These are phyloP conservation scores for Taurulus bubalis DNA, from an alignment of 2,113 vertebrate genomes.

Conservation along the genomic window DNA sequence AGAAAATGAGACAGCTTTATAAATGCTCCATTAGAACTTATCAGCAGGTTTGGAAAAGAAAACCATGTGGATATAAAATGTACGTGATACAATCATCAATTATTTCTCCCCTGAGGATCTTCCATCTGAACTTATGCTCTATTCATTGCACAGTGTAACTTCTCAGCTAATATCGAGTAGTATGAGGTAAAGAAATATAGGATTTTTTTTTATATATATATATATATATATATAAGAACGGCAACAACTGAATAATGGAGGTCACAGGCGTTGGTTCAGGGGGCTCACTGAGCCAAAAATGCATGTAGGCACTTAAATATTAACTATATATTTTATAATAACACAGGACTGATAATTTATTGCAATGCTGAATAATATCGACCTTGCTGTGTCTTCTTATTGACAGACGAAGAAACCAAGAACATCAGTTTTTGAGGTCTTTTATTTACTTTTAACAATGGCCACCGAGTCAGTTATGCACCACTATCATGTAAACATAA, in stretches of 20 bases:
- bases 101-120: neutral
- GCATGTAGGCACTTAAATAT: neutral
- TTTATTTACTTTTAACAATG: neutral
- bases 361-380: neutral
- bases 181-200: neutral
- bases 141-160: neutral
- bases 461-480: neutral
- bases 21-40: neutral
- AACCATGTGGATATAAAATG: neutral
- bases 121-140: neutral
- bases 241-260: no score
- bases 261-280: no score
- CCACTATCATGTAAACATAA: neutral
- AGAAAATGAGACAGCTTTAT: neutral
- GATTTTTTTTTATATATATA: neutral
- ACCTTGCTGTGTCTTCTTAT: no score
- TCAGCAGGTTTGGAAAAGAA: neutral
- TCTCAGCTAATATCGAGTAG: neutral
- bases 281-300: no score
- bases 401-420: no score
- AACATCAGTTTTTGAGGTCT: no score
- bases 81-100: neutral
- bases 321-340: neutral
- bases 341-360: neutral
- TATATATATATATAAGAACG: no score